Base-by-base conservation (phyloP, 2,113 vertebrate genomes). In the Onychostoma macrolepis region DNA sequence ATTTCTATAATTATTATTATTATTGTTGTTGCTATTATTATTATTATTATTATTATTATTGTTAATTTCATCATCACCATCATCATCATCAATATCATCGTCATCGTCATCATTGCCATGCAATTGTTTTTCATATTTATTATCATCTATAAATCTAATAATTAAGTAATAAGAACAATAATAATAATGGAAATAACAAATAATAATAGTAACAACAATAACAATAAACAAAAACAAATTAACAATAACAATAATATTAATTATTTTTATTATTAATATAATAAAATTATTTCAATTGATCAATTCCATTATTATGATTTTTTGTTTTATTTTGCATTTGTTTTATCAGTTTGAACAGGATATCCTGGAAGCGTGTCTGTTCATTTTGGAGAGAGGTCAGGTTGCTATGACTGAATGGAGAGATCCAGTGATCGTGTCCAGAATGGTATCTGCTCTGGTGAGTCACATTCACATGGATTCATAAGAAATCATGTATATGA, bases 401-500 rank as follows among this genome's bases (percentile, higher is more conserved):
- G 95, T 96, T 88, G 93, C 95, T 0, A 92, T 95, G 0, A 92
- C 95, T 33, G 96, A 96, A 4, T 94, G 95, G 6, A 92, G 94
- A 26, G 96, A 98, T 90, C 88, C 97, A 0, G 89, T 97, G 89
- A 97, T 92, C 63, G 95, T 98, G 48, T 94, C 94, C 69, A 92
- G 97, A n/a, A 95, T 96, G 61, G 76, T 98, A 87, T 97, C 97
- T 30, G 97, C 97, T 85, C 95, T 97, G 96, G 97, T 97, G 90
- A 94, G 94, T 65, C 38, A 26, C 61, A 5, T 63, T 12, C 61
- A 28, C 61, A 63, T 11, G 56, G 19, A 58, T 58, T 58, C 53
- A 58, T 21, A 58, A 58, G 3, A 36, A 36, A 36, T 4, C 36
- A 36, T 36, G 36, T 3, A 36, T 36, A 36, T 36, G 36, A 36